Base-by-base conservation (phyloP, 2,888 invertebrate genomes). In the Teleiodes luculella region DNA sequence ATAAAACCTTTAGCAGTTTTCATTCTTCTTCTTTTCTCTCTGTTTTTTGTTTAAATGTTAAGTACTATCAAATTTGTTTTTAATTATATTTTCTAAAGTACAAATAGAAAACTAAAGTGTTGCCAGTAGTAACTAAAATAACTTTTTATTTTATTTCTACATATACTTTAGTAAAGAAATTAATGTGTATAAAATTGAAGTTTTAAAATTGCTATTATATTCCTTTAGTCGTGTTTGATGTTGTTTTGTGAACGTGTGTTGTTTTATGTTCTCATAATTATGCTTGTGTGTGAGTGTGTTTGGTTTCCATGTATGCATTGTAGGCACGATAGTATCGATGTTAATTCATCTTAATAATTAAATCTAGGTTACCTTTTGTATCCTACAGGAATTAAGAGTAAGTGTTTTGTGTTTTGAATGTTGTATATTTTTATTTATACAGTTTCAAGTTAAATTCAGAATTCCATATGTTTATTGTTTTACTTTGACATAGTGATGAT, bases 351-450 rank as follows among this genome's bases (percentile, higher is more conserved):
- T 2, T 13, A 13, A 37, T 8, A 8, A 41, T 20, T 41, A 43
- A 28, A 28, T 1, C 28, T 43, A 28, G 13, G 14, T 43, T 43
- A 43, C n/a, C 13, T 43, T 43, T 24, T 28, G 6, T 8, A 28
- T 13, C 28, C 4, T 16, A 37, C 35, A 49, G 49, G 49, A 49
- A 24, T 10, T n/a, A 49, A 18, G 16, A 49, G 49, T 49, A 49
- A 49, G 49, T 46, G 31, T 49, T 8, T 47, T 18, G 43, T 43
- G 43, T 43, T n/a, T 28, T 5, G 28, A 13, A 20, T 41, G 41
- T 4, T n/a, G 13, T 18, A n/a, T n/a, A n/a, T 37, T 37, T 37
- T n/a, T 11, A 8, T 20, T 41, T 18, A 41, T 41, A 20, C 10
- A 2, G n/a, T 41, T 24, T 24, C 24, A 11, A 1, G n/a, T n/a